Conservation (phyloP, 2,113 vertebrate species). For the Martes martes region DNA sequence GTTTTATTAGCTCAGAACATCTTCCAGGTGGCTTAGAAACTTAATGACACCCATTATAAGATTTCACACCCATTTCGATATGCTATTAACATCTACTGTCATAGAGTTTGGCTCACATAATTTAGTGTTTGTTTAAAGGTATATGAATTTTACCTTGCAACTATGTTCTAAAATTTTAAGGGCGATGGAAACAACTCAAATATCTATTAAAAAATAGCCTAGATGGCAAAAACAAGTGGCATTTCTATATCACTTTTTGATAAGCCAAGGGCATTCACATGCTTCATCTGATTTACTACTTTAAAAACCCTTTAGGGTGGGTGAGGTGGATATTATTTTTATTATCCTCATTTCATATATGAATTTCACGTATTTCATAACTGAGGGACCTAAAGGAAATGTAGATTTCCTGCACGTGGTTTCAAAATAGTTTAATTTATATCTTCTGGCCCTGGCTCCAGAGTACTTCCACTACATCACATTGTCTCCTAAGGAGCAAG, state of each 20-base stretch:
- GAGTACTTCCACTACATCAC: not conserved
- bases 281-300: not conserved
- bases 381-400: not conserved
- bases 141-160: not conserved
- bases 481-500: not conserved
- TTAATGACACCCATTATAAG: not conserved
- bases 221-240: not conserved
- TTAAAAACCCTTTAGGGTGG: not conserved
- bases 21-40: not conserved
- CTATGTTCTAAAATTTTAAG: not conserved
- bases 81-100: not conserved
- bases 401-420: not conserved
- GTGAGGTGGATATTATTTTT: not conserved
- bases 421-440: not conserved
- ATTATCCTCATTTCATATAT: not conserved
- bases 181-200: not conserved
- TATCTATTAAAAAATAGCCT: not conserved
- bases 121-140: not conserved
- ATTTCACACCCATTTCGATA: not conserved
- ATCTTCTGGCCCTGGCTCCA: not conserved
- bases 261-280: not conserved
- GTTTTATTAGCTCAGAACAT: not conserved
- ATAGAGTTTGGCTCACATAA: not conserved
- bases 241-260: not conserved
- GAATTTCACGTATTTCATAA: not conserved